phyloP scores from a whole-genome alignment of 2,113 vertebrate species.

The Sinosuthora webbiana region DNA sequence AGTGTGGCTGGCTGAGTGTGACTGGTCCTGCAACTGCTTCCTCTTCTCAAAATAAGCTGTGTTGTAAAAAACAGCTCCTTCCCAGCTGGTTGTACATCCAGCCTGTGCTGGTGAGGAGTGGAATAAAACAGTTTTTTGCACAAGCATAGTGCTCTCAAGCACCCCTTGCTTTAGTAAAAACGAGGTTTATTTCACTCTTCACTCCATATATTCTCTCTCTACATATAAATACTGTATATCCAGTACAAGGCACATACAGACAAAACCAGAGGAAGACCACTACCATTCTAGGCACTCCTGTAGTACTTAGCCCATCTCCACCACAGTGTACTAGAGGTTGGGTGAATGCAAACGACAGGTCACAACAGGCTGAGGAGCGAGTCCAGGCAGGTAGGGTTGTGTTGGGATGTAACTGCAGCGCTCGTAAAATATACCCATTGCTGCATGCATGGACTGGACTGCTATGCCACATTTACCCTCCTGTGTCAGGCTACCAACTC shows the following conservation, averaged over 20 bases:
- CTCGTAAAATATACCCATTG: constrained; percentile 73
- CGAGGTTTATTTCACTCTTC: constrained; percentile 26
- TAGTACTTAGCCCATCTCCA: constrained; percentile 52
- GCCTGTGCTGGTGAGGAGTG: background rate
- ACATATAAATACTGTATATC: constrained; percentile 82
- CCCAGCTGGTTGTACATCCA: background rate
- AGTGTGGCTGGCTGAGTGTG: background rate
- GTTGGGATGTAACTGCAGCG: constrained; percentile 79
- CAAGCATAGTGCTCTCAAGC: background rate
- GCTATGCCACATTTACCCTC: constrained; percentile 71
- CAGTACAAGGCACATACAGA: constrained; percentile 75
- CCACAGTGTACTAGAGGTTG: constrained; percentile 40
- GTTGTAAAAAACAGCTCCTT: background rate
- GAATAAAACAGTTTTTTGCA: background rate
- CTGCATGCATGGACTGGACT: constrained; percentile 78
- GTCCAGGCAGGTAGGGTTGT: constrained; percentile 75
- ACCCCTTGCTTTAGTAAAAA: background rate
- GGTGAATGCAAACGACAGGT: constrained; percentile 77
- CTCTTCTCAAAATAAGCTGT: background rate
- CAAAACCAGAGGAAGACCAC: constrained; percentile 70
- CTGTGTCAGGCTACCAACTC: constrained; percentile 73
- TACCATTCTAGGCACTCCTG: constrained; percentile 58
- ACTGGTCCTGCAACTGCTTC: background rate
- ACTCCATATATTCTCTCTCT: constrained; percentile 72
- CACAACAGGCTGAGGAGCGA: constrained; percentile 76